phyloP scores from a whole-genome alignment of 2,113 vertebrate genomes.

The Odontesthes bonariensis region DNA sequence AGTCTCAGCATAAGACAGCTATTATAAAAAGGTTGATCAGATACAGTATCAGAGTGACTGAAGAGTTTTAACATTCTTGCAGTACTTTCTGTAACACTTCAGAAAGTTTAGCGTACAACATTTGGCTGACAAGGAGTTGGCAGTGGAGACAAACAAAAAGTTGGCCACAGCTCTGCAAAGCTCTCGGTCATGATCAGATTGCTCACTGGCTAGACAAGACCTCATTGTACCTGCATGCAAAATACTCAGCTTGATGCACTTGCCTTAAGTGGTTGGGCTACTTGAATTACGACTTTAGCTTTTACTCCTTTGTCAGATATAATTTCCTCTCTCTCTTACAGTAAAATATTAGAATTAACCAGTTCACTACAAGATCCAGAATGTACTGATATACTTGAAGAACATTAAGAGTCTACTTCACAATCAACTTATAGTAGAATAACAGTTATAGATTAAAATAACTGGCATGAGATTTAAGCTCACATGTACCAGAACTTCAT shows the following conservation, averaged over 20 bases:
- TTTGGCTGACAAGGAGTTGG: conserved; percentile 55
- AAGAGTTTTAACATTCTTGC: conserved; percentile 3
- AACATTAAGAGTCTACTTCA: too few species aligned
- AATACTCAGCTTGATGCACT: conserved; percentile 42
- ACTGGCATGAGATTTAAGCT: too few species aligned
- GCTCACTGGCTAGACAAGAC: conserved; percentile 65
- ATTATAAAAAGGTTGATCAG: too few species aligned
- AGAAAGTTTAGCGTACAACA: conserved; percentile 59
- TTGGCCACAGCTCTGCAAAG: conserved; percentile 58
- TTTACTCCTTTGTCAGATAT: conserved; percentile 1
- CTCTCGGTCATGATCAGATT: conserved; percentile 64
- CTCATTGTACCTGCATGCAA: conserved; percentile 57
- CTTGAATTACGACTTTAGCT: conserved; percentile 38
- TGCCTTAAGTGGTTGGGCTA: conserved; percentile 16
- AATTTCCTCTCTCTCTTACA: background rate
- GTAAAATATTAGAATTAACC: background rate
- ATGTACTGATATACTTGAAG: background rate
- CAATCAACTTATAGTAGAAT: too few species aligned
- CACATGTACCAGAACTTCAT: too few species aligned
- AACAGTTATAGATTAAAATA: too few species aligned
- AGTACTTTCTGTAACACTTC: conserved; percentile 47
- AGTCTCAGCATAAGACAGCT: too few species aligned
- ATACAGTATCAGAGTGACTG: too few species aligned
- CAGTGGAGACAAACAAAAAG: conserved; percentile 63
- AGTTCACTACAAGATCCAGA: background rate